Evolutionary conservation across 2,888 invertebrate genomes (phyloP).

Genomic region (Meta bourneti): DNA sequence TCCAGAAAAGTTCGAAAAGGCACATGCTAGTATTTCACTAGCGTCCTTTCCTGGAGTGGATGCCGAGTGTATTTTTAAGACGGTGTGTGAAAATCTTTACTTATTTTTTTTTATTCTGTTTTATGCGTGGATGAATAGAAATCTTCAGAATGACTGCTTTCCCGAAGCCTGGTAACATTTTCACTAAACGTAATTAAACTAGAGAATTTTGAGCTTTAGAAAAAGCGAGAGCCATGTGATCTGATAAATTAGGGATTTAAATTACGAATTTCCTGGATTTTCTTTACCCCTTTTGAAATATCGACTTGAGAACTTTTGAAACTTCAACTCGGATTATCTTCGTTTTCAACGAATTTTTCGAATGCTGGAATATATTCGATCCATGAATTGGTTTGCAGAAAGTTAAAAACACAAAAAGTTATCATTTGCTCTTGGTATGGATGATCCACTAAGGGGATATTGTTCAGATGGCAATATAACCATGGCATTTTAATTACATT

Average conservation of each 20-base stretch:
- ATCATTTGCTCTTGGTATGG: too few relatives aligned
- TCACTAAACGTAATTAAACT: neutral
- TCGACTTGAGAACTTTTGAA: too few relatives aligned
- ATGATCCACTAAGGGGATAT: too few relatives aligned
- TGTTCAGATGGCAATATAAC: too few relatives aligned
- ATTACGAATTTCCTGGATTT: neutral
- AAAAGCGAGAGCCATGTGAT: neutral
- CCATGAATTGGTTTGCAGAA: too few relatives aligned
- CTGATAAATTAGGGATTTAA: neutral
- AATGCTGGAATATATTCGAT: too few relatives aligned
- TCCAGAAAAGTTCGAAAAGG: neutral
- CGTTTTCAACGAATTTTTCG: too few relatives aligned
- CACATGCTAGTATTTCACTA: too few relatives aligned
- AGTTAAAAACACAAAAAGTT: too few relatives aligned
- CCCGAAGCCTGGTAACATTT: neutral
- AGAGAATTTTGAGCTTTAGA: neutral
- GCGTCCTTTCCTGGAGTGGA: neutral
- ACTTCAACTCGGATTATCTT: too few relatives aligned
- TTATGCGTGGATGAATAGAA: neutral
- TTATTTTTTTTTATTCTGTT: neutral
- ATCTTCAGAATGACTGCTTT: neutral
- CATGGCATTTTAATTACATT: too few relatives aligned
- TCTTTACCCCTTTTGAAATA: neutral
- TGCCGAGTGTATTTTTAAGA: neutral
- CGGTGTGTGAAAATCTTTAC: neutral